Percentiles rank a stretch among this genome's conserved stretches.
phyloP scores from a whole-genome alignment of 2,888 invertebrate species.

The Trichopria drosophilae region DNA sequence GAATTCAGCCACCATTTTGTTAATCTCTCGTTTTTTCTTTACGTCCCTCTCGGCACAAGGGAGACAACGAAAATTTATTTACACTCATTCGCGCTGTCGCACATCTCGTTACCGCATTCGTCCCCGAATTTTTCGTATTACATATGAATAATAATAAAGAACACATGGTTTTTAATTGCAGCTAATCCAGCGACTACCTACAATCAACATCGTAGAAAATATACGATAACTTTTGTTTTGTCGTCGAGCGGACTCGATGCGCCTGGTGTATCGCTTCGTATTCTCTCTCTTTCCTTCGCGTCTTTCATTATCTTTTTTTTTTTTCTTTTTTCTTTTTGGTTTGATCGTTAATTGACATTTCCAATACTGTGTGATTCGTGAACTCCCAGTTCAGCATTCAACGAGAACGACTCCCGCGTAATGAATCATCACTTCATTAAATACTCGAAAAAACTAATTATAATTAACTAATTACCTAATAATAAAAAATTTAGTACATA shows the following conservation, averaged over 20 bases:
- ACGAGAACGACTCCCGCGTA: too few relatives aligned
- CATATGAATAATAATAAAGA: constrained; percentile 49
- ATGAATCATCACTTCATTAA: too few relatives aligned
- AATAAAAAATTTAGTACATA: too few relatives aligned
- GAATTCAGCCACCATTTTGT: constrained; percentile 39
- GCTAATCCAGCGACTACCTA: constrained; percentile 43
- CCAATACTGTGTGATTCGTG: constrained; percentile 10
- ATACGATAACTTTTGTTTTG: constrained; percentile 45
- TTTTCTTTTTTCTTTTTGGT: too few relatives aligned
- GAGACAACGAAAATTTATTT: constrained; percentile 11
- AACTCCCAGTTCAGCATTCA: too few relatives aligned
- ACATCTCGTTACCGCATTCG: constrained; percentile 16
- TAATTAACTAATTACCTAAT: too few relatives aligned
- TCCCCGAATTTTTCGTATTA: constrained; percentile 23
- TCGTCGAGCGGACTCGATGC: too few relatives aligned
- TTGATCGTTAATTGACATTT: constrained; percentile 15
- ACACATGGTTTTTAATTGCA: constrained; percentile 47
- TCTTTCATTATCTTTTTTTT: too few relatives aligned
- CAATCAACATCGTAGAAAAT: constrained; percentile 48
- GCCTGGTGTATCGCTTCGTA: too few relatives aligned
- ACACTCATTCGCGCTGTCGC: constrained; percentile 7
- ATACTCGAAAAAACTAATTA: too few relatives aligned
- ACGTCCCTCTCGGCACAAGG: constrained; percentile 8
- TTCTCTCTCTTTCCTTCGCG: too few relatives aligned
- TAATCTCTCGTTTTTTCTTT: constrained; percentile 29